A percentile compares a stretch with the other conserved stretches of the same genome.
phyloP scores from a whole-genome alignment of 2,113 vertebrate genomes.

The Cavia aperea region DNA sequence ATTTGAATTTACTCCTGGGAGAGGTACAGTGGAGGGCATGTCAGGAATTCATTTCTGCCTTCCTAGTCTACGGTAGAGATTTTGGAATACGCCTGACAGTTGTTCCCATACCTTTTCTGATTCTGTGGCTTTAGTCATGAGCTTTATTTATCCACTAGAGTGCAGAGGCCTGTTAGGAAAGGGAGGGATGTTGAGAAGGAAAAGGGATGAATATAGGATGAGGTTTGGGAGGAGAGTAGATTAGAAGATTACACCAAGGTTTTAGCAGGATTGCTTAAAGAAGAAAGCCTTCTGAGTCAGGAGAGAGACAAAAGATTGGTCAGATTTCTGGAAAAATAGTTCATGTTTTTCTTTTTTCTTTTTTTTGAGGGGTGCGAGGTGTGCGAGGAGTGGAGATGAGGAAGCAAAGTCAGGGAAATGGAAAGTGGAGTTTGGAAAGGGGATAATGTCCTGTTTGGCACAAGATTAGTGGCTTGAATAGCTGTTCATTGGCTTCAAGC shows the following conservation, averaged over 20 bases:
- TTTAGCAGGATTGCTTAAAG: background rate
- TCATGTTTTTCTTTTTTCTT: background rate
- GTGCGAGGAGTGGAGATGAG: background rate
- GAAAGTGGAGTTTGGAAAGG: accelerated
- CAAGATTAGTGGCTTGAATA: background rate
- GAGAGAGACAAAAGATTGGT: background rate
- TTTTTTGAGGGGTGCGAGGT: background rate
- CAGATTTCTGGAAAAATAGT: background rate
- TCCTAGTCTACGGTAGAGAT: background rate
- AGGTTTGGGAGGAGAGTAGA: background rate
- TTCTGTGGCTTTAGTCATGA: background rate
- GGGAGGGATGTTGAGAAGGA: background rate
- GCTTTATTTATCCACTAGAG: background rate
- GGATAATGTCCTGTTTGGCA: background rate
- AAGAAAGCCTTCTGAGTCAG: background rate
- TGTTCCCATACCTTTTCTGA: slow-evolving; percentile 6
- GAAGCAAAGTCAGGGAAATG: background rate
- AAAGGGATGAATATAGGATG: background rate
- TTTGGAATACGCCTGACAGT: slow-evolving; percentile 60
- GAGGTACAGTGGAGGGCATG: no score
- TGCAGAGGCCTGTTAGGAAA: slow-evolving; percentile 23
- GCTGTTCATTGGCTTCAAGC: slow-evolving; percentile 18
- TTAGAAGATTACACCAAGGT: background rate
- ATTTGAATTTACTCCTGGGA: no score
- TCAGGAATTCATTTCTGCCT: no score